Percentiles rank a stretch among this genome's conserved stretches.
Evolutionary conservation across 2,797 vertebrate species (phyloP).

Genomic region (Gymnodraco acuticeps): DNA sequence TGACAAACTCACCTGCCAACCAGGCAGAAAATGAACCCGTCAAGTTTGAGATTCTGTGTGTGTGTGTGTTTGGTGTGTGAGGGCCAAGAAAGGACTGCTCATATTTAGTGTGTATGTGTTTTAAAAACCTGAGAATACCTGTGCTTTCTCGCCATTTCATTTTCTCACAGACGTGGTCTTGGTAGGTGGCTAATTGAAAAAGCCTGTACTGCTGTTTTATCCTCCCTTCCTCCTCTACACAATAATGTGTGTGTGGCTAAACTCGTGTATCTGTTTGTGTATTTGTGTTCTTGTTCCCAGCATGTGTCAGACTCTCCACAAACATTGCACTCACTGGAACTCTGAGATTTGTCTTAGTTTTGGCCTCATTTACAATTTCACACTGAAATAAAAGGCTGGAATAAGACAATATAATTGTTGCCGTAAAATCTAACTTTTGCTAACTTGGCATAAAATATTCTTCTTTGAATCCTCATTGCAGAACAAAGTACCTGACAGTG

Average conservation of each 20-base stretch:
- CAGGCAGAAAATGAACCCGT: slow-evolving; percentile 73
- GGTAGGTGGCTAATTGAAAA: slow-evolving; percentile 80
- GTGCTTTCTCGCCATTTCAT: slow-evolving; percentile 58
- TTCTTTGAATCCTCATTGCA: slow-evolving; percentile 8
- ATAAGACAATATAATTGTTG: background rate
- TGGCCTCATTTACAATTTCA: slow-evolving; percentile 51
- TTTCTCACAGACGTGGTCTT: slow-evolving; percentile 77
- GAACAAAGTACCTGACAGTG: slow-evolving; percentile 4
- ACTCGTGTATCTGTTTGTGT: slow-evolving; percentile 38
- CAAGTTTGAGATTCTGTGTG: slow-evolving; percentile 42
- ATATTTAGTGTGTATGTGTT: slow-evolving; percentile 16
- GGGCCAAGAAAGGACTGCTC: slow-evolving; percentile 3
- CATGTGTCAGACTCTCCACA: slow-evolving; percentile 41
- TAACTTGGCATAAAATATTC: slow-evolving; percentile 17
- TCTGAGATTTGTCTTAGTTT: slow-evolving; percentile 23
- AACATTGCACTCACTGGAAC: slow-evolving; percentile 35
- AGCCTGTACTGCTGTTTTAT: slow-evolving; percentile 65
- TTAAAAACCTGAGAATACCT: slow-evolving; percentile 54
- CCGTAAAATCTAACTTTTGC: slow-evolving; percentile 6
- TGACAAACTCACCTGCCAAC: slow-evolving; percentile 62
- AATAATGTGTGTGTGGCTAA: slow-evolving; percentile 8
- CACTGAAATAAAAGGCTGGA: background rate
- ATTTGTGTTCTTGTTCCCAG: slow-evolving; percentile 53
- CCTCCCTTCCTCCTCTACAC: slow-evolving; percentile 42
- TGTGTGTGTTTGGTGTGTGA: background rate